phyloP scores from a whole-genome alignment of 2,888 invertebrate species.

The Bugula neritina region DNA sequence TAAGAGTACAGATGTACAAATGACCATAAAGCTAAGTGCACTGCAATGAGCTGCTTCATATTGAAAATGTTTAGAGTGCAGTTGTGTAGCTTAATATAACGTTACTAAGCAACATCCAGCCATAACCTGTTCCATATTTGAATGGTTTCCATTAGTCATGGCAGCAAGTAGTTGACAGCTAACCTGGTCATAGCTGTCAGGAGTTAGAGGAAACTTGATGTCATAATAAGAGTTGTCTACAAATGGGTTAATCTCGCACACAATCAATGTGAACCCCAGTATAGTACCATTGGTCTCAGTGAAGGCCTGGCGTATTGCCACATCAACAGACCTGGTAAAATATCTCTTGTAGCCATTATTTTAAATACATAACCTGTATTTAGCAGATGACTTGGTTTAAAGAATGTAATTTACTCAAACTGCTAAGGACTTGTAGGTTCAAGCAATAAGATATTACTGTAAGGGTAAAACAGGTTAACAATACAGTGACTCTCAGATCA shows the following conservation, averaged over 20 bases:
- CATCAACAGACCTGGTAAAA: background rate
- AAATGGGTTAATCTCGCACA: background rate
- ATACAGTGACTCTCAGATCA: too few relatives aligned
- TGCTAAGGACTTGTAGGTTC: too few relatives aligned
- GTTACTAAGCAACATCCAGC: background rate
- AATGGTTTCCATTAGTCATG: too few relatives aligned
- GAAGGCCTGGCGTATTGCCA: background rate
- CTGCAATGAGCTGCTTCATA: too few relatives aligned
- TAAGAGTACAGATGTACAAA: too few relatives aligned
- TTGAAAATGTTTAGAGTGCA: too few relatives aligned
- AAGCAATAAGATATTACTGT: too few relatives aligned
- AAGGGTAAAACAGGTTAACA: background rate
- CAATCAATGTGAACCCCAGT: background rate
- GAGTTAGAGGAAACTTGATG: background rate
- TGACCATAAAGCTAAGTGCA: too few relatives aligned
- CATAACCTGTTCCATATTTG: background rate
- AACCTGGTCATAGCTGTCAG: background rate
- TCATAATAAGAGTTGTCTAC: background rate
- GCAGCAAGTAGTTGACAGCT: background rate
- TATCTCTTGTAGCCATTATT: background rate
- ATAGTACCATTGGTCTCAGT: background rate
- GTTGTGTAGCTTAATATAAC: too few relatives aligned
- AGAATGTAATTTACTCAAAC: background rate
- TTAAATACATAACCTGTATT: too few relatives aligned
- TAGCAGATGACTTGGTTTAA: too few relatives aligned